Evolutionary conservation across 2,113 vertebrate genomes (phyloP).

Genomic region (Pygoscelis antarcticus): DNA sequence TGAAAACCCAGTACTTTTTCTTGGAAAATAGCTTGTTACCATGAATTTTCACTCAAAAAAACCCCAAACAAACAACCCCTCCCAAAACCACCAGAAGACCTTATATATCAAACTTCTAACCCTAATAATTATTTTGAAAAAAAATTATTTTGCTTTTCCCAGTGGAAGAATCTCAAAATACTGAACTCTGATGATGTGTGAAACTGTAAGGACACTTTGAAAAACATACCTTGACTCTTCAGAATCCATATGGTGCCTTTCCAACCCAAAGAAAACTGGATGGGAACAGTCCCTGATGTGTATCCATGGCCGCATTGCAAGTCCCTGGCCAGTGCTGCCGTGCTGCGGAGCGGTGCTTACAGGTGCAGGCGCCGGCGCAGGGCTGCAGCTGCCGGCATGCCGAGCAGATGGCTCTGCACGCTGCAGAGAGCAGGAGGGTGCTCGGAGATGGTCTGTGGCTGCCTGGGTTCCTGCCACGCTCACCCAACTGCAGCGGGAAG

Average conservation of each 20-base stretch:
- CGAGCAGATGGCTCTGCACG: neutral
- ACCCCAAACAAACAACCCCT: no score
- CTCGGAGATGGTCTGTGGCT: neutral
- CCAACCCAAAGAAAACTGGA: neutral
- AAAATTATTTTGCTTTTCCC: neutral
- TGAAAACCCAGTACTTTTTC: neutral
- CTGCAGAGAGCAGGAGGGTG: neutral
- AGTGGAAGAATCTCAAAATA: neutral
- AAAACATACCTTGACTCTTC: neutral
- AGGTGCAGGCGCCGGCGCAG: neutral
- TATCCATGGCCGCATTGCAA: accelerated
- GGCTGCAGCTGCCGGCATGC: neutral
- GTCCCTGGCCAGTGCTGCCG: neutral
- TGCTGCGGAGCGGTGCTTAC: neutral
- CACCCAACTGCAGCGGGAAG: accelerated
- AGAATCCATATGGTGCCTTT: neutral
- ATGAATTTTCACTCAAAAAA: neutral
- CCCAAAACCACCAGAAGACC: neutral
- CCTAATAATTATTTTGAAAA: neutral
- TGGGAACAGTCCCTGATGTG: accelerated
- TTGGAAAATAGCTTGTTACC: neutral
- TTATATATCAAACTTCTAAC: neutral
- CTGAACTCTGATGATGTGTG: accelerated
- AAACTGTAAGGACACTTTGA: neutral
- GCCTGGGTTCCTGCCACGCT: neutral